phyloP scores from a whole-genome alignment of 2,888 invertebrate genomes.

The Pachymerium ferrugineum region DNA sequence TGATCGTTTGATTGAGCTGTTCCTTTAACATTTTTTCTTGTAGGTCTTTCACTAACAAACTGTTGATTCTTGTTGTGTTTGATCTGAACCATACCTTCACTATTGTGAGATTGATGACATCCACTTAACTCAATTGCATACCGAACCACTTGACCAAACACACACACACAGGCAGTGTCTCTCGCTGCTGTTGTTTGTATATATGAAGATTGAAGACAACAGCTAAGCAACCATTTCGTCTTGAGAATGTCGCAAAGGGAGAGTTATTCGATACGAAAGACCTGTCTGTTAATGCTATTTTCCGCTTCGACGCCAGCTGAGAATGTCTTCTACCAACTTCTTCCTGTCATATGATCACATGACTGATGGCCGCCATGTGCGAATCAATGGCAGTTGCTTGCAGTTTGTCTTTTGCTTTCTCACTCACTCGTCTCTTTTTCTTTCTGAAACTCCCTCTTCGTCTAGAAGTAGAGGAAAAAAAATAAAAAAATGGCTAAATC shows the following conservation, averaged over 20 bases:
- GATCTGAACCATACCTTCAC: not conserved
- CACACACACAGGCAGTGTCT: not conserved
- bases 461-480: not conserved
- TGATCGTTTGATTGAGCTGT: not conserved
- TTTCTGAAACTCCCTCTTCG: not conserved
- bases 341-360: slow-evolving; percentile 21
- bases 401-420: not conserved
- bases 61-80: not conserved
- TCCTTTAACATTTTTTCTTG: not conserved
- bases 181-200: not conserved
- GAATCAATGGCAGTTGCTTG: slow-evolving; percentile 1
- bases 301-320: slow-evolving; percentile 7
- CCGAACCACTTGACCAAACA: not conserved
- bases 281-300: not conserved
- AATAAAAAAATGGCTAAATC: not conserved
- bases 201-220: not conserved
- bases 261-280: not conserved
- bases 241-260: not conserved
- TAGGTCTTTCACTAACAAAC: not conserved
- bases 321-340: slow-evolving; percentile 16
- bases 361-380: slow-evolving; percentile 14
- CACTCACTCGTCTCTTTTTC: not conserved
- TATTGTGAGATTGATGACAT: slow-evolving; percentile 21
- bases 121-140: slow-evolving; percentile 15
- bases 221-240: not conserved